Conservation (phyloP, 2,888 invertebrate genomes). For the Heliconius sara region DNA sequence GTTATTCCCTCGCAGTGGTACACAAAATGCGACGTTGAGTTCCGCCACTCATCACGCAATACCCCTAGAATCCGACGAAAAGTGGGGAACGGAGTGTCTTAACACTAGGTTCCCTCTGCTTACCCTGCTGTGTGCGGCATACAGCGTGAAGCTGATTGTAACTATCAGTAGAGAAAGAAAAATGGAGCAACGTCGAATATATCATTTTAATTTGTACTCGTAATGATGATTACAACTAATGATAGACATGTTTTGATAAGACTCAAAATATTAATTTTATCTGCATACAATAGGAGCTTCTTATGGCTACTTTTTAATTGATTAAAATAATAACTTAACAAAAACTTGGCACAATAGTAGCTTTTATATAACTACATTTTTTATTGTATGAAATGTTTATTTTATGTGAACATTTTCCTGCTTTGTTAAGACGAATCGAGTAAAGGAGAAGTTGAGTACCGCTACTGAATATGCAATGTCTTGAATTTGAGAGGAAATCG, state of each 20-base stretch:
- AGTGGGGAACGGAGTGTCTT: too few relatives aligned
- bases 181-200: not conserved
- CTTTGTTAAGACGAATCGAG: too few relatives aligned
- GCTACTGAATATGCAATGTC: too few relatives aligned
- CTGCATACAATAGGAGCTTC: constrained; percentile 2
- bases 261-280: not conserved
- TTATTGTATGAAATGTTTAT: not conserved
- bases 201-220: not conserved
- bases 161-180: not conserved
- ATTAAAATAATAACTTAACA: not conserved
- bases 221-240: not conserved
- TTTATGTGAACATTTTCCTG: not conserved
- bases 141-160: too few relatives aligned
- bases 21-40: not conserved
- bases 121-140: too few relatives aligned
- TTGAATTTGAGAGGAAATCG: too few relatives aligned
- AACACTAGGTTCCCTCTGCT: too few relatives aligned
- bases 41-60: not conserved
- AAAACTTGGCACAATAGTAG: not conserved
- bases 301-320: constrained; percentile 1
- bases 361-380: not conserved
- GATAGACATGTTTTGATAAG: constrained; percentile 14
- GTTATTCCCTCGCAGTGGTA: not conserved
- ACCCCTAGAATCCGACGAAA: too few relatives aligned
- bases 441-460: too few relatives aligned